phyloP scores from a whole-genome alignment of 2,797 vertebrate species.

The Potorous gilbertii region DNA sequence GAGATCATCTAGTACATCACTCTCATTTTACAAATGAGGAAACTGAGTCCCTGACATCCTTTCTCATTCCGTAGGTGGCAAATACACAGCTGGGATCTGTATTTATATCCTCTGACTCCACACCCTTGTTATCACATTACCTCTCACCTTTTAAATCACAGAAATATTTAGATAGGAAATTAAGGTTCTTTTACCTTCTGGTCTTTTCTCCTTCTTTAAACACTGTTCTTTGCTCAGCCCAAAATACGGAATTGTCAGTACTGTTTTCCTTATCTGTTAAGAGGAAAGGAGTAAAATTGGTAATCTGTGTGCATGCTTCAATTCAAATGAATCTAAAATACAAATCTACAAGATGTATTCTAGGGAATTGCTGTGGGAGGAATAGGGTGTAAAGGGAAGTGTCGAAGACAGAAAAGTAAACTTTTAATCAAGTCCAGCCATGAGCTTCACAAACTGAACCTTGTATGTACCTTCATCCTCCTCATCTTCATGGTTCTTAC shows the following conservation, averaged over 20 bases:
- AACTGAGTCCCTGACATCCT: not conserved
- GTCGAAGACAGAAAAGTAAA: not conserved
- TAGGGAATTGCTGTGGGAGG: not conserved
- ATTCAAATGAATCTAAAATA: constrained; percentile 13
- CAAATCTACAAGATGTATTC: not conserved
- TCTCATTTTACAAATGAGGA: not conserved
- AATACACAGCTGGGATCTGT: not conserved
- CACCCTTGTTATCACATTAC: not conserved
- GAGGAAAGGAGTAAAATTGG: not conserved
- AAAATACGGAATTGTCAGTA: not conserved
- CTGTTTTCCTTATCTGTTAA: not conserved
- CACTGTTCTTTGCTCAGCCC: not conserved
- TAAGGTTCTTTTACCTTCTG: not conserved
- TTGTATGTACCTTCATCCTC: not conserved
- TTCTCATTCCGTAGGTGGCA: not conserved
- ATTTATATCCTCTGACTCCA: not conserved
- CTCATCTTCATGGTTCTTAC: not conserved
- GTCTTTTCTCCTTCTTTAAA: not conserved
- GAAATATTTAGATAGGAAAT: not conserved
- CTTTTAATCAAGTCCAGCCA: not conserved
- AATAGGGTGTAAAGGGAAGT: not conserved
- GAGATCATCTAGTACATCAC: not conserved
- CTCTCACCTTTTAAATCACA: constrained; percentile 27
- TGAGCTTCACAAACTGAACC: not conserved
- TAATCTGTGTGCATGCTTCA: constrained; percentile 24